These are phyloP conservation scores for Ceratosolen fusciceps DNA, from an alignment of 1,140 invertebrate genomes.

Conservation along the genomic window DNA sequence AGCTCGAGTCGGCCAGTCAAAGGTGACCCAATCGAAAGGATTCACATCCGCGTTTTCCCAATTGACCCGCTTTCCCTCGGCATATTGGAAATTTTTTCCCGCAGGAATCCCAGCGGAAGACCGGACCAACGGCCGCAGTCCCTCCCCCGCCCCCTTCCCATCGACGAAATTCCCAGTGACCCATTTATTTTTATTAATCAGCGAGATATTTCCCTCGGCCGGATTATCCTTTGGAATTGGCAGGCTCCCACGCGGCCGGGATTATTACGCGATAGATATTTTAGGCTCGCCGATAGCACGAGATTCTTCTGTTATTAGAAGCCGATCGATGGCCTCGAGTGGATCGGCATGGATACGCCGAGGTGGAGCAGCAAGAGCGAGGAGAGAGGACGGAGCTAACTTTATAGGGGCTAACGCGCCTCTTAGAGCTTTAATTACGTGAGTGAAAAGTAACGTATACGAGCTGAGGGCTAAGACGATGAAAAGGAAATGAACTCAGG, in stretches of 20 bases:
- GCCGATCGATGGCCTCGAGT: conserved; percentile 13
- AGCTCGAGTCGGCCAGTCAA: too few species aligned
- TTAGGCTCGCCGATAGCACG: neutral
- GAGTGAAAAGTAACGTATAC: neutral
- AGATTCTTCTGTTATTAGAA: conserved; percentile 18
- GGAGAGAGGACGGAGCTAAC: neutral
- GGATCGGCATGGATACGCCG: too few species aligned
- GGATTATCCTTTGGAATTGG: too few species aligned
- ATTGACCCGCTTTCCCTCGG: conserved; percentile 9
- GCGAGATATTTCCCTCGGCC: neutral
- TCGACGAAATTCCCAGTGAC: conserved; percentile 30
- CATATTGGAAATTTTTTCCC: conserved; percentile 44
- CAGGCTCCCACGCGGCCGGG: neutral
- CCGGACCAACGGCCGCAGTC: neutral
- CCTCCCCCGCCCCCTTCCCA: neutral
- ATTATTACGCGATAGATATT: conserved; percentile 27
- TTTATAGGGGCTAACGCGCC: neutral
- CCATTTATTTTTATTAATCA: conserved; percentile 47
- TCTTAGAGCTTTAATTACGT: neutral
- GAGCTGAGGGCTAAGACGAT: neutral
- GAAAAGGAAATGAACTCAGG: neutral
- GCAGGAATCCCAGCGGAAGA: conserved; percentile 23
- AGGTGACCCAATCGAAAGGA: neutral
- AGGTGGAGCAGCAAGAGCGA: neutral
- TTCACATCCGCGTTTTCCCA: neutral